Evolutionary conservation across 2,113 vertebrate genomes (phyloP), one percentile per base, ranked within the genome.

Genomic region (Gobius niger): DNA sequence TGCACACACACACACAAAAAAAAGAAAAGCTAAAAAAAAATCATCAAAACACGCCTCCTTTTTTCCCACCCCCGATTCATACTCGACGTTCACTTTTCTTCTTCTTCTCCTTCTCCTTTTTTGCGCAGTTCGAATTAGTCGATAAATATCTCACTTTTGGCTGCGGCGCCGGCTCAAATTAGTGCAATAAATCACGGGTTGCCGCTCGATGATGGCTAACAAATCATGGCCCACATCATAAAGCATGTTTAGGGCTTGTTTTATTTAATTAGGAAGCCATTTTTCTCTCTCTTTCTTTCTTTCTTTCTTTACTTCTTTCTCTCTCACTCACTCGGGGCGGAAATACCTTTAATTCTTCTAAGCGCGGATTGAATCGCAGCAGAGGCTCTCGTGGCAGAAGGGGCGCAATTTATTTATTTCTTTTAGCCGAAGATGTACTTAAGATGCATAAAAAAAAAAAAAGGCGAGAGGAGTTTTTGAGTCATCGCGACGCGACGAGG

Each of bases 221-320:
- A 63, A 63, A 63, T 63, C 57, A 60, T 60, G 42, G 40, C 42
- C 57, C 57, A 60, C 34, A 60, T 60, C 57, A 60, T 63, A 63
- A 47, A 44, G 44, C 61, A 63, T 63, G 61, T 63, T 63, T 63
- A 63, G 61, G 61, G 16, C 44, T 63, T 63, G 44, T 46, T 63
- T 60, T 63, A 47, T 63, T 63, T 44, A 63, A 63, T 63, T 44
- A 63, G 61, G 16, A 46, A 63, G 18, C 42, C n/a, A 63, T 44
- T 46, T 46, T 63, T 47, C 61, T 63, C 16, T 11, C n/a, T 60
- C 40, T 34, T 34, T 34, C 24, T 34, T 4, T 34, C 24, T 4
- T n/a, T n/a, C n/a, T n/a, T n/a, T n/a, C n/a, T n/a, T n/a, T n/a
- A n/a, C n/a, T n/a, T 60, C 40, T 34, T 34, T 34, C 24, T 34